Evolutionary conservation across 2,113 vertebrate genomes (phyloP), one percentile per base, ranked within the genome.

Genomic region (Eptatretus burgeri): DNA sequence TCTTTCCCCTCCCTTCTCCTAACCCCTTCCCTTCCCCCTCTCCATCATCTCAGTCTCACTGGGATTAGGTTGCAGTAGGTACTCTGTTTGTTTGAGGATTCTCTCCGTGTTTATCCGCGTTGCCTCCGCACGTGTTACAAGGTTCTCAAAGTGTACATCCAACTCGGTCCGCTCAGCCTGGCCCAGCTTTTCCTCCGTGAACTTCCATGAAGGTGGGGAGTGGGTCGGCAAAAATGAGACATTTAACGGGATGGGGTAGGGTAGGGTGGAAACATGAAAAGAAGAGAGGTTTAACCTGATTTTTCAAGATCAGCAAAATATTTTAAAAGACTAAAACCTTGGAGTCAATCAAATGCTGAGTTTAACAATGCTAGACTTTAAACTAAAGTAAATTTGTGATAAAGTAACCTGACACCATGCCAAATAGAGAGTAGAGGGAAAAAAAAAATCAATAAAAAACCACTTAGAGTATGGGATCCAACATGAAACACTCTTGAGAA

Each of bases 91-190:
- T 63, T 78, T 74, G 66, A 82, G 74, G 64, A 94, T 93, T 69
- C 83, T 85, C 76, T 94, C 88, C 0, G 86, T 93, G 85, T 86
- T 91, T 72, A 80, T 79, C 73, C 85, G 91, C 66, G 86, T 94
- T 74, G 74, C 78, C 75, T 94, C 86, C 1, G 85, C 86, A 12
- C 85, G 80, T 68, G 77, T 71, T 71, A 85, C 72, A 11, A 93
- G 81, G 70, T 78, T 87, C 71, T 94, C 86, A 68, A 93, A 82
- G 71, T 85, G 80, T 11, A 83, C 79, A 1, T 93, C 86, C 11
- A 91, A 70, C 71, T 93, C 86, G 0, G 88, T 94, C 74, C 81
- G 88, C 75, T 94, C 88, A 0, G 85, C 84, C 70, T 86, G 83
- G 49, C 88, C 86, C 11, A 94, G 65, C 66, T 93, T 93, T 73